Percentiles rank a stretch among this genome's conserved stretches.
These are phyloP conservation scores for Strix aluco DNA, from an alignment of 2,113 vertebrate species.

Conservation along the genomic window DNA sequence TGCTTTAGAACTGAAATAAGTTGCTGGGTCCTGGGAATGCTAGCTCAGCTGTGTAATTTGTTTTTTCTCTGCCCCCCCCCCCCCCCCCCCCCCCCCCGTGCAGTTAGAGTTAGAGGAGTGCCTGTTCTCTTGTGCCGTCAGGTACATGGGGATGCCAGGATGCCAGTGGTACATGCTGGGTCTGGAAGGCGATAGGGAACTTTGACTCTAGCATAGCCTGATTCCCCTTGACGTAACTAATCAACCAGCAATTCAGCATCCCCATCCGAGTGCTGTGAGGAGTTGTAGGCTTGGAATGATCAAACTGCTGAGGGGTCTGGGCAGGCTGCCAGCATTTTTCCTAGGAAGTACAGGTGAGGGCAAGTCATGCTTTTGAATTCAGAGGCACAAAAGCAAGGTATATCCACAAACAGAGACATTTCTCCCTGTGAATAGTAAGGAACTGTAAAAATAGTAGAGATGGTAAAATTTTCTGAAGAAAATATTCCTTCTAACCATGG, in stretches of 20 bases:
- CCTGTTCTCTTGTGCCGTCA: neutral
- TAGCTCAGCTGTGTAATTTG: neutral
- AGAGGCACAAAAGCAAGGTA: neutral
- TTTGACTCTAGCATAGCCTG: neutral
- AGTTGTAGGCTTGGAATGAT: neutral
- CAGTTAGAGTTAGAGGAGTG: neutral
- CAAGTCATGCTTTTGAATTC: neutral
- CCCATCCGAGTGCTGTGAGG: neutral
- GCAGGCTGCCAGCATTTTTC: neutral
- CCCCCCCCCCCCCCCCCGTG: too few species aligned
- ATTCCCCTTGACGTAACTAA: neutral
- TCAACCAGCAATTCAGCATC: neutral
- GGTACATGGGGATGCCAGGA: neutral
- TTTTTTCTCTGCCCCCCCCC: neutral
- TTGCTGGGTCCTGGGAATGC: neutral
- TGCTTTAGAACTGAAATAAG: neutral
- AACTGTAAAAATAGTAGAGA: neutral
- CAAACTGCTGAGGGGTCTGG: neutral
- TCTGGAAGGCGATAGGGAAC: fast-evolving
- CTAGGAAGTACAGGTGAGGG: neutral
- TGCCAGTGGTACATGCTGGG: neutral
- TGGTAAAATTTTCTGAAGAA: neutral
- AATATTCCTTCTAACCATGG: neutral
- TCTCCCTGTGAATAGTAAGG: neutral
- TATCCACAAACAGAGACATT: neutral